Evolutionary conservation across 2,888 invertebrate genomes (phyloP), one percentile per base, ranked within the genome.

Genomic region (Zygogramma bicolorata): DNA sequence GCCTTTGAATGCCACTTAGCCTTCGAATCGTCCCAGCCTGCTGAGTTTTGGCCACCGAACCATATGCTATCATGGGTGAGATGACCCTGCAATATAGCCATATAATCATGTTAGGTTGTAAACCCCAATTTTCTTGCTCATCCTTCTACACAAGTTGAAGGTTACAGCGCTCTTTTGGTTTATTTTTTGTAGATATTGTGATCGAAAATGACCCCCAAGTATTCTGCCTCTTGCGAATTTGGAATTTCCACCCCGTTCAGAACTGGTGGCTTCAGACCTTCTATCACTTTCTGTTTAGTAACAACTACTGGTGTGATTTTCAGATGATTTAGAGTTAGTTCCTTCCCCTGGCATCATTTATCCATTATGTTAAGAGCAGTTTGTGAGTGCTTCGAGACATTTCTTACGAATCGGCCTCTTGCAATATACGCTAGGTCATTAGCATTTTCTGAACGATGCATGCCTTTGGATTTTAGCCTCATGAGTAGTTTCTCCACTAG

Each of bases 141-240:
- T n/a, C n/a, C n/a, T n/a, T n/a, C n/a, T n/a, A n/a, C n/a, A n/a
- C n/a, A n/a, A n/a, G n/a, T n/a, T n/a, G n/a, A n/a, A n/a, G n/a
- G n/a, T n/a, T n/a, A n/a, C n/a, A n/a, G n/a, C n/a, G n/a, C n/a
- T n/a, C n/a, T n/a, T n/a, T n/a, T n/a, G n/a, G n/a, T n/a, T n/a
- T n/a, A n/a, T n/a, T n/a, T n/a, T n/a, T n/a, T n/a, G n/a, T n/a
- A n/a, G n/a, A n/a, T n/a, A n/a, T 40, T 42, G 62, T 65, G 53
- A 49, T 65, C 49, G 49, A 49, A 65, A 8, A 46, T 4, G 31
- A 65, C 49, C 49, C 65, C 49, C 65, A 65, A 6, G 31, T 65
- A 65, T 65, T 65, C 49, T 46, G n/a, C 49, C 5, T 46, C 65
- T 65, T 53, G 49, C 29, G 53, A 27, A 49, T 49, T 6, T 49